Percentiles rank a stretch among this genome's conserved stretches.
Evolutionary conservation across 2,888 invertebrate species (phyloP).

Genomic region (Synanthedon formicaeformis): DNA sequence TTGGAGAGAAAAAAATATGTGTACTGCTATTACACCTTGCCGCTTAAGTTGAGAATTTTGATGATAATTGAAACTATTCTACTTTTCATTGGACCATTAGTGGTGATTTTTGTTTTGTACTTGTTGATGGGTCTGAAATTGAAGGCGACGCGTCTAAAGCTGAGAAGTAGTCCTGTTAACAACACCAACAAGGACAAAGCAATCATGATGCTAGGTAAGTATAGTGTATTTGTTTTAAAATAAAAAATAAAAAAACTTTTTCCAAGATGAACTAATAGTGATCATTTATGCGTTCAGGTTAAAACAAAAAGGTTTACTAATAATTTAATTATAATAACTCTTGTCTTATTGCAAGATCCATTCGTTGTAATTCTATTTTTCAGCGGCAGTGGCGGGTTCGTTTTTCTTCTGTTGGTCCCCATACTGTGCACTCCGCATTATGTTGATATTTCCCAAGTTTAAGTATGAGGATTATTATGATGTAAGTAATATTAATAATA

Average conservation of each 20-base stretch:
- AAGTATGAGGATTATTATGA: slow-evolving; percentile 38
- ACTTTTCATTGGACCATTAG: slow-evolving; percentile 87
- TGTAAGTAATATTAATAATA: slow-evolving; percentile 25
- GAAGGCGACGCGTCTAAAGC: slow-evolving; percentile 67
- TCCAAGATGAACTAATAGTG: too few species aligned
- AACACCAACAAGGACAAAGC: slow-evolving; percentile 68
- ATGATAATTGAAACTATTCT: slow-evolving; percentile 76
- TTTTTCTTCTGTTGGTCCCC: slow-evolving; percentile 82
- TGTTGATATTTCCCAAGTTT: slow-evolving; percentile 71
- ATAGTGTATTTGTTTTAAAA: neutral
- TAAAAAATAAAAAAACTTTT: neutral
- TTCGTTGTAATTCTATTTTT: slow-evolving; percentile 12
- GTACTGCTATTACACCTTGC: slow-evolving; percentile 43
- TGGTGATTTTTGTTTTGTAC: slow-evolving; percentile 83
- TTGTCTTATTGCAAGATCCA: too few species aligned
- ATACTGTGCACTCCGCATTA: slow-evolving; percentile 80
- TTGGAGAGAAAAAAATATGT: slow-evolving; percentile 41
- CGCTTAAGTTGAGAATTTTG: slow-evolving; percentile 38
- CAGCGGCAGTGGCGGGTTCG: slow-evolving; percentile 52
- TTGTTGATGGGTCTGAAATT: slow-evolving; percentile 79
- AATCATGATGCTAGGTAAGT: slow-evolving; percentile 84
- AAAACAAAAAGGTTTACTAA: too few species aligned
- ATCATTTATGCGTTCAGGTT: too few species aligned
- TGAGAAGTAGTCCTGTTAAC: slow-evolving; percentile 58
- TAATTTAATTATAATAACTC: too few species aligned